Evolutionary conservation across 2,797 vertebrate genomes (phyloP), one percentile per base, ranked within the genome.

Genomic region (Leucoraja ocellata): DNA sequence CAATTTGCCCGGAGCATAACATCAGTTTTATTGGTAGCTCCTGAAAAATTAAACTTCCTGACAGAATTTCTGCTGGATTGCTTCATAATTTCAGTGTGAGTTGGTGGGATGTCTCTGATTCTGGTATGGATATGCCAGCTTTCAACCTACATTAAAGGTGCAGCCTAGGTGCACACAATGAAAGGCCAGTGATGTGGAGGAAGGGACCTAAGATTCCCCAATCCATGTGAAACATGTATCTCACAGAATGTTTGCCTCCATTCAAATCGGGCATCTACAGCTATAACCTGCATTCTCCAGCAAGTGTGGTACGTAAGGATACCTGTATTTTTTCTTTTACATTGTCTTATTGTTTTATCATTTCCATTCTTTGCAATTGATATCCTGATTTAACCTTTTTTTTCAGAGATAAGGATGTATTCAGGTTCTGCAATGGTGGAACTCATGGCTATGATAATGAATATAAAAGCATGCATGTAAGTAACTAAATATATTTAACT

Each of bases 391-490:
- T 88, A 8, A 21, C 36, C 32, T 32, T 36, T 7, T 25, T 76
- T 92, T 93, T 88, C 93, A 97, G 97, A 94, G 79, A 93, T 0
- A 0, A 2, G 23, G 0, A 1, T 61, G 0, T 0, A 4, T 96
- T 93, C 93, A 94, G 21, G 0, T 96, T 16, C 93, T 98, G 98
- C 94, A 93, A 11, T 0, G 97, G 98, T 6, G 98, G 99, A 71
- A 98, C 97, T 95, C 99, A 99, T 78, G 98, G 99, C 92, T 99
- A 98, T 39, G 96, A 99, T 95, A 99, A 99, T 0, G 93, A 97
- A 91, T 99, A 98, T 95, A 96, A 95, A 95, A 99, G 97, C 96
- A 99, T 99, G 99, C 97, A 98, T 98, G 99, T 99, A 96, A 96
- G 97, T 93, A 84, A 61, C n/a, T 73, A 54, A 7, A n/a, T n/a